phyloP scores from a whole-genome alignment of 2,888 invertebrate species.

The Philopedon plagiatum region DNA sequence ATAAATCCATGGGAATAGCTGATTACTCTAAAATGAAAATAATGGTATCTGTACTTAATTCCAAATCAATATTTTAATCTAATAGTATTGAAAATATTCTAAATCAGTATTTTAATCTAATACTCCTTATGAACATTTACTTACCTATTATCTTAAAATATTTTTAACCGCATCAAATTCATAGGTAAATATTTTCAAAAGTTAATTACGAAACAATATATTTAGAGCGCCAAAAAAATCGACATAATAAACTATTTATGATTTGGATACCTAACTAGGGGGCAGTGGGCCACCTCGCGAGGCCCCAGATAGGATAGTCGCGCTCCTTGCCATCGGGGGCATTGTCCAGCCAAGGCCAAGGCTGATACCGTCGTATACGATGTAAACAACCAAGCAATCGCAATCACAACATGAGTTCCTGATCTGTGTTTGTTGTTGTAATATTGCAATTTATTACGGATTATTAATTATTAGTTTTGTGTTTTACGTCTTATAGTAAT shows the following conservation, averaged over 20 bases:
- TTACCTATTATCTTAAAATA: neutral
- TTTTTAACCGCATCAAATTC: neutral
- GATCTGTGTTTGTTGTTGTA: conserved; percentile 11
- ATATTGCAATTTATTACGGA: conserved; percentile 4
- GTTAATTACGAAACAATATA: neutral
- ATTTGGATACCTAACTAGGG: conserved; percentile 10
- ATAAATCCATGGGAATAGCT: too few species aligned
- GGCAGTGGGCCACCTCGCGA: conserved; percentile 21
- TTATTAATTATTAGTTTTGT: neutral
- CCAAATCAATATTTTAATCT: too few species aligned
- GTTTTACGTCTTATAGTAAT: neutral
- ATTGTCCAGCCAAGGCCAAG: conserved; percentile 38
- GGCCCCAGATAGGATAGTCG: conserved; percentile 6
- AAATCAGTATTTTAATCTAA: too few species aligned
- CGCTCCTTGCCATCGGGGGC: conserved; percentile 9
- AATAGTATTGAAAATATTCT: too few species aligned
- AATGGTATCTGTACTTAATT: too few species aligned
- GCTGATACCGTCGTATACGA: conserved; percentile 8
- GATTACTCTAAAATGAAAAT: too few species aligned
- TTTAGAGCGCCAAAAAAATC: neutral
- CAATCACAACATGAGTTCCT: conserved; percentile 24
- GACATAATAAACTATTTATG: conserved; percentile 17
- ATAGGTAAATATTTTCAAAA: neutral
- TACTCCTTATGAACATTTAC: too few species aligned
- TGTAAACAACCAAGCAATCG: conserved; percentile 25